A percentile compares a stretch with the other conserved stretches of the same genome.
Conservation (phyloP, 2,797 vertebrate genomes). For the Erethizon dorsatum region DNA sequence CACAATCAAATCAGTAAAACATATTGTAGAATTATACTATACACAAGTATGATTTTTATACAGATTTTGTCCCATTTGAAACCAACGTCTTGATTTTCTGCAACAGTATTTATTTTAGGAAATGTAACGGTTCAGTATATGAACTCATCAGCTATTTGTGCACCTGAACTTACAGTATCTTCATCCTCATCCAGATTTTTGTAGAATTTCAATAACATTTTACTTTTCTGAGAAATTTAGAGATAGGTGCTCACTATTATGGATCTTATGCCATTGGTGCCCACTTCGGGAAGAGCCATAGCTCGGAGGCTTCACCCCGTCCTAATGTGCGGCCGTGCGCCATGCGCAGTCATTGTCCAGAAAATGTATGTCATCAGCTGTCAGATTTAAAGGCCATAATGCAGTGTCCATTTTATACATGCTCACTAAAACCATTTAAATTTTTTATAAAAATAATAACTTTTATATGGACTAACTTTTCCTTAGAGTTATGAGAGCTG, state of each 20-base stretch:
- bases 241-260: slow-evolving; percentile 67
- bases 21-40: background rate
- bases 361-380: slow-evolving; percentile 83
- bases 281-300: slow-evolving; percentile 74
- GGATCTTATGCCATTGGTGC: slow-evolving; percentile 77
- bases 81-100: slow-evolving; percentile 9
- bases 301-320: slow-evolving; percentile 71
- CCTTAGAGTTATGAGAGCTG: slow-evolving; percentile 67
- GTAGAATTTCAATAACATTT: slow-evolving; percentile 82
- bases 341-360: slow-evolving; percentile 77
- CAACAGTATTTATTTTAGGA: slow-evolving; percentile 71
- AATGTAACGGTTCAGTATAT: background rate
- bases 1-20: background rate
- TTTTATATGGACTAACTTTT: slow-evolving; percentile 59
- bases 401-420: slow-evolving; percentile 79
- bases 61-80: slow-evolving; percentile 57
- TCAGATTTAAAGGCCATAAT: slow-evolving; percentile 78
- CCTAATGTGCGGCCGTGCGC: slow-evolving; percentile 81
- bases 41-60: background rate
- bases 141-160: slow-evolving; percentile 64
- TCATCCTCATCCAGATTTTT: slow-evolving; percentile 78
- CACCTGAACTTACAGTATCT: slow-evolving; percentile 76
- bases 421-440: slow-evolving; percentile 83
- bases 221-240: slow-evolving; percentile 84
- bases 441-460: slow-evolving; percentile 85